Percentiles rank a stretch among this genome's conserved stretches.
Conservation (phyloP, 2,888 invertebrate genomes). For the Tetanocera ferruginea region DNA sequence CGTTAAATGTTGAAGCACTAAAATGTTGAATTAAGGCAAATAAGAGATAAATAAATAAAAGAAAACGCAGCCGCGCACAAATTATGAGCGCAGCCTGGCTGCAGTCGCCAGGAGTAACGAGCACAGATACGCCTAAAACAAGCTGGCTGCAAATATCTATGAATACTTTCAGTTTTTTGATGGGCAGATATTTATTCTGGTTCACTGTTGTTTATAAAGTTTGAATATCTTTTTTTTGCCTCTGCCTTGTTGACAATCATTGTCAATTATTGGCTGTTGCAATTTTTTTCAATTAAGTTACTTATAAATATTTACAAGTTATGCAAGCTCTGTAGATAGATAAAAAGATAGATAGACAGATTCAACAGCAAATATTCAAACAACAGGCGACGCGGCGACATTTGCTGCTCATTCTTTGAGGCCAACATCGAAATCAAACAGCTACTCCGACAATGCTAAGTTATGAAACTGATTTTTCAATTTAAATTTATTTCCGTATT, state of each 20-base stretch:
- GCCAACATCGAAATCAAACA: not conserved
- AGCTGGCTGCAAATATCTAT: not conserved
- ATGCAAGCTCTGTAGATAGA: too few relatives aligned
- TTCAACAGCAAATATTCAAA: not conserved
- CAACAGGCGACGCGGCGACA: not conserved
- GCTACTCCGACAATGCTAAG: not conserved
- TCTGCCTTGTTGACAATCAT: conserved; percentile 4
- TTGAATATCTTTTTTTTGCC: not conserved
- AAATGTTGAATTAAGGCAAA: too few relatives aligned
- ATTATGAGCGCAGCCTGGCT: too few relatives aligned
- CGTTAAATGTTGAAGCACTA: too few relatives aligned
- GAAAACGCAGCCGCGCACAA: too few relatives aligned
- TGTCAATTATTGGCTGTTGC: conserved; percentile 25
- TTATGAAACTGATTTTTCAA: not conserved
- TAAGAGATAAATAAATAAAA: too few relatives aligned
- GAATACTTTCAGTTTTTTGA: not conserved
- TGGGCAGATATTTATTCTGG: not conserved
- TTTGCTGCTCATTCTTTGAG: not conserved
- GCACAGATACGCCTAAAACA: not conserved
- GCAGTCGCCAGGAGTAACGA: too few relatives aligned
- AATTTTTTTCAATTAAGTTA: conserved; percentile 27
- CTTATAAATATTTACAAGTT: too few relatives aligned
- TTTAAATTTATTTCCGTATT: not conserved
- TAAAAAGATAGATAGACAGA: too few relatives aligned
- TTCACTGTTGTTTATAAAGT: not conserved